These are phyloP conservation scores for Meliscaeva auricollis DNA, from an alignment of 2,888 invertebrate genomes.

Conservation along the genomic window DNA sequence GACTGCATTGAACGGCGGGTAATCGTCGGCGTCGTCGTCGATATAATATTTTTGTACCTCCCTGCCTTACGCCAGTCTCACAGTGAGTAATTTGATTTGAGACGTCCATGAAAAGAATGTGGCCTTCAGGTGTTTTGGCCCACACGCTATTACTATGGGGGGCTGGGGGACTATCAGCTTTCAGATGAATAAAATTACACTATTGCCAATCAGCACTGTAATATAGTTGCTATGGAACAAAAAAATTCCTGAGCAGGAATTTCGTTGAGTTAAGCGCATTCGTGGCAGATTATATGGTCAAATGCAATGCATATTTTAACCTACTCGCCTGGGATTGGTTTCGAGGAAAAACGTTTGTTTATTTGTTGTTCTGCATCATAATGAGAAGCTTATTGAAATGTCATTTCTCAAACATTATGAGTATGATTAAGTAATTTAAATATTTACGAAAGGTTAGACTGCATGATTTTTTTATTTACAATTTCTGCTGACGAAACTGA, in stretches of 20 bases:
- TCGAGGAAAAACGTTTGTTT: slow-evolving; percentile 19
- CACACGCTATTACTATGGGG: background rate
- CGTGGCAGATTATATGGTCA: slow-evolving; percentile 22
- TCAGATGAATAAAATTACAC: background rate
- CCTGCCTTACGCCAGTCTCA: slow-evolving; percentile 3
- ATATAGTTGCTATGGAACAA: background rate
- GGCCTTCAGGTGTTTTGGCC: slow-evolving; percentile 60
- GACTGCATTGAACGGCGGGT: slow-evolving; percentile 34
- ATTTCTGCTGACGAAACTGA: background rate
- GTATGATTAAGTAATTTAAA: slow-evolving; percentile 9
- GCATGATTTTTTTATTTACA: background rate
- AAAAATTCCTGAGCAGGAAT: background rate
- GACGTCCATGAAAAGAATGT: slow-evolving; percentile 76
- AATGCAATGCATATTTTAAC: background rate
- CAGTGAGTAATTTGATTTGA: slow-evolving; percentile 50
- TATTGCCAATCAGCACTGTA: background rate
- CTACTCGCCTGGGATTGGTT: slow-evolving; percentile 24
- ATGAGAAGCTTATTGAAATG: slow-evolving; percentile 39
- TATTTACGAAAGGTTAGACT: slow-evolving; percentile 29
- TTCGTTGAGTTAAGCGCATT: slow-evolving; percentile 27
- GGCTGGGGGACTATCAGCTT: background rate
- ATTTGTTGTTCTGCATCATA: slow-evolving; percentile 8
- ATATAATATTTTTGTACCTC: background rate
- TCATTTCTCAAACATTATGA: slow-evolving; percentile 23
- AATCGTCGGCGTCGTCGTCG: background rate